Conservation (phyloP, 2,888 invertebrate genomes). For the Elysia crispata region DNA sequence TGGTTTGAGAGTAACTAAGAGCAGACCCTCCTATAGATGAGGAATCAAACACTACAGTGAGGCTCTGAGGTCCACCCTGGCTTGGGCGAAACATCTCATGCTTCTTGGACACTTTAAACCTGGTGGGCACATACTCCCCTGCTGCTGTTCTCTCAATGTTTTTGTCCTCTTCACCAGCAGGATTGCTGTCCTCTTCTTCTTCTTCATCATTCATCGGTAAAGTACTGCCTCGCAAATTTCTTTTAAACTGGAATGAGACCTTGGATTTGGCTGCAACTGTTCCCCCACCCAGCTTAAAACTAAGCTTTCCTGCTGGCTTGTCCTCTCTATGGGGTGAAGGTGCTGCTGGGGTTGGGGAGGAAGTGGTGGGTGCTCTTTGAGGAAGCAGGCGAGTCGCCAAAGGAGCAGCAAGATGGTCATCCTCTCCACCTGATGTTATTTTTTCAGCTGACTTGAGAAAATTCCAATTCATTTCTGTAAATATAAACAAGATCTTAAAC, state of each 20-base stretch:
- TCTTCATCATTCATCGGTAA: constrained; percentile 44
- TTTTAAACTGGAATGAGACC: constrained; percentile 42
- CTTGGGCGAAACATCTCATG: constrained; percentile 54
- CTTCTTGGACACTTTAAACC: constrained; percentile 55
- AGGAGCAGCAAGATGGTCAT: not conserved
- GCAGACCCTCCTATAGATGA: not conserved
- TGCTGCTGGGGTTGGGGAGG: not conserved
- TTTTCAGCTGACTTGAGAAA: not conserved
- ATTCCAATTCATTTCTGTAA: not conserved
- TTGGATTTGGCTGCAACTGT: constrained; percentile 40
- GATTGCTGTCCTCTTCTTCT: constrained; percentile 31
- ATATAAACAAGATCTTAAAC: not conserved
- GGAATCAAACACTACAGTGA: constrained; percentile 35
- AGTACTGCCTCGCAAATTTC: constrained; percentile 12
- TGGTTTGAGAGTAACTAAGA: not conserved
- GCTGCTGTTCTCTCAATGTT: constrained; percentile 39
- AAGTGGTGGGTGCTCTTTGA: not conserved
- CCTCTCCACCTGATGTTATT: not conserved
- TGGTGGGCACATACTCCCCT: constrained; percentile 48
- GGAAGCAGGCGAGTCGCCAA: not conserved
- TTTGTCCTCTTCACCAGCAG: not conserved
- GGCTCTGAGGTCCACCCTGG: not conserved
- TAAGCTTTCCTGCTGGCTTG: constrained; percentile 18
- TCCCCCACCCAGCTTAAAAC: constrained; percentile 34
- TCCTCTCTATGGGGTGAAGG: not conserved